Evolutionary conservation across 2,113 vertebrate species (phyloP).

Genomic region (Zosterops lateralis): DNA sequence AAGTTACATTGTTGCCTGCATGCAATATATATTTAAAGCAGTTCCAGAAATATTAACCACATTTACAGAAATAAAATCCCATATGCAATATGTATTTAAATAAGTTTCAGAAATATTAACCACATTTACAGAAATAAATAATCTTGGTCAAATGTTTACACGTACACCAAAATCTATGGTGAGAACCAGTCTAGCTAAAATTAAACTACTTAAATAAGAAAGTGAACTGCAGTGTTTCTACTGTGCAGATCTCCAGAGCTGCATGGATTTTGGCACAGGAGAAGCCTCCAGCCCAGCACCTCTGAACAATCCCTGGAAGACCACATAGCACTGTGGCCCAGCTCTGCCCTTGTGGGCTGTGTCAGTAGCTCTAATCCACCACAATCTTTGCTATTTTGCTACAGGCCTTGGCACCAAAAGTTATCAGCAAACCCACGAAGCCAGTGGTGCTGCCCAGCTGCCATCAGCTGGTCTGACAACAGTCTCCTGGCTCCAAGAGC

Average conservation of each 20-base stretch:
- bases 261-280: not conserved
- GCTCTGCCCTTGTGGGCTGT: fast-evolving
- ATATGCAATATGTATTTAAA: not conserved
- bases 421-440: not conserved
- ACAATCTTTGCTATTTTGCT: not conserved
- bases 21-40: not conserved
- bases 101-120: not conserved
- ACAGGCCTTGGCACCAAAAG: not conserved
- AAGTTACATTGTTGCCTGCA: not conserved
- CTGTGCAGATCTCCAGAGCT: not conserved
- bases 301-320: not conserved
- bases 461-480: not conserved
- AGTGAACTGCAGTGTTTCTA: not conserved
- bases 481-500: not conserved
- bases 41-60: not conserved
- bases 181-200: not conserved
- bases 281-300: not conserved
- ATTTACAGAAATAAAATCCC: not conserved
- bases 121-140: not conserved
- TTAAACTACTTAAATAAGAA: not conserved
- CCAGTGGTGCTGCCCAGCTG: not conserved
- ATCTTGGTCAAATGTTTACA: not conserved
- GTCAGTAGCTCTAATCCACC: not conserved
- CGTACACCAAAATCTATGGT: fast-evolving
- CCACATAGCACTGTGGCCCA: fast-evolving